Conservation (phyloP, 2,797 vertebrate genomes). For the Chlorospingus semifuscus region DNA sequence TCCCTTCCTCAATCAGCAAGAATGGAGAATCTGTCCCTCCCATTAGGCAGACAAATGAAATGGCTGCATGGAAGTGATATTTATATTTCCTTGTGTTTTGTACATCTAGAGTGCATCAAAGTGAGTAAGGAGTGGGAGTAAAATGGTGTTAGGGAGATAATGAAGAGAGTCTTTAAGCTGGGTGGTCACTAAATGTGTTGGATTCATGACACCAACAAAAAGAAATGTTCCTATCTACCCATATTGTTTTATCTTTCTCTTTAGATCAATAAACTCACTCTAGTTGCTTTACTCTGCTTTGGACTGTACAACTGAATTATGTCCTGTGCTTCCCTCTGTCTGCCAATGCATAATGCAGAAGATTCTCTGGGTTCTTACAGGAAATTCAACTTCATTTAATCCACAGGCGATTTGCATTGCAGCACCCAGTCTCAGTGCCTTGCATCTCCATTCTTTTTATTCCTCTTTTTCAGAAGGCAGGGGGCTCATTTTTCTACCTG, state of each 20-base stretch:
- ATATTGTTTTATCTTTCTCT: conserved; percentile 52
- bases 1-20: neutral
- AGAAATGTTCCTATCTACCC: conserved; percentile 36
- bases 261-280: conserved; percentile 60
- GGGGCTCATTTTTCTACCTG: neutral
- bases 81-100: neutral
- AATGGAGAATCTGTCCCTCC: neutral
- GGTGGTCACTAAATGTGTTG: conserved; percentile 18
- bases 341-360: conserved; percentile 28
- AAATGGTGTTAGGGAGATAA: neutral
- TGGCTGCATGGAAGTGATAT: neutral
- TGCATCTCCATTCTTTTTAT: neutral
- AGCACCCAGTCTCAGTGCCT: neutral
- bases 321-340: neutral
- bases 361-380: conserved; percentile 15
- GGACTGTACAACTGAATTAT: neutral
- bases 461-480: neutral
- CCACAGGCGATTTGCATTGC: neutral
- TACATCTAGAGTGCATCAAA: neutral
- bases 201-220: conserved; percentile 54
- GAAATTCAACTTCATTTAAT: neutral
- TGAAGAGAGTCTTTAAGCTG: neutral
- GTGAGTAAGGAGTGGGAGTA: neutral
- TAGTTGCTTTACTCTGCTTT: conserved; percentile 53
- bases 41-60: neutral